Evolutionary conservation across 2,888 invertebrate species (phyloP).

Genomic region (Acrobasis suavella): DNA sequence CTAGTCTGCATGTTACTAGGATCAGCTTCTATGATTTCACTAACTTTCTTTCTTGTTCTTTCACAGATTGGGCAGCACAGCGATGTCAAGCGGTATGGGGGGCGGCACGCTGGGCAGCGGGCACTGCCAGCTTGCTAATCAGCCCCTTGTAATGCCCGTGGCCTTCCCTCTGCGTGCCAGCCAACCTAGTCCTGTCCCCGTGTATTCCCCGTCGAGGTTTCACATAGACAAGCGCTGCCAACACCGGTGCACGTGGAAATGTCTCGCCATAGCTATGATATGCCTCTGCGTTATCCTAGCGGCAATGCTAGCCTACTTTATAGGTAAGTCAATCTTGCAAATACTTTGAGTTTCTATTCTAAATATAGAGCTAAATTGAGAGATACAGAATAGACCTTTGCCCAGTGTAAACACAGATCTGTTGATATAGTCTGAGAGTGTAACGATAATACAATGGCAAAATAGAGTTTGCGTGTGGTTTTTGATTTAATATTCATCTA

Average conservation of each 20-base stretch:
- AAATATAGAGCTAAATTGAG: too few species aligned
- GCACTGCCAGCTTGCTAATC: conserved; percentile 86
- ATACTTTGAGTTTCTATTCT: too few species aligned
- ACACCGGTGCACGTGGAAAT: conserved; percentile 98
- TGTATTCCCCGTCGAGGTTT: conserved; percentile 94
- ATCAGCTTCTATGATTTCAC: too few species aligned
- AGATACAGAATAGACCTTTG: too few species aligned
- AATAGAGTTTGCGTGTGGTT: too few species aligned
- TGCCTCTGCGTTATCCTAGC: conserved; percentile 94
- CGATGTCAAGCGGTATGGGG: conserved; percentile 82
- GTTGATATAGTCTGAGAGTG: too few species aligned
- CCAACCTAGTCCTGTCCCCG: conserved; percentile 89
- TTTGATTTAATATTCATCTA: too few species aligned
- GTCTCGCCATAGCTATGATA: conserved; percentile 96
- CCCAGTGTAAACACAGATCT: too few species aligned
- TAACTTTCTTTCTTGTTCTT: conserved; percentile 39
- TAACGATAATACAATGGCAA: too few species aligned
- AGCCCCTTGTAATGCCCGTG: conserved; percentile 93
- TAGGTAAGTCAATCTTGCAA: conserved; percentile 85
- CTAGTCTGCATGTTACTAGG: too few species aligned
- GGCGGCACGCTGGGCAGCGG: conserved; percentile 85
- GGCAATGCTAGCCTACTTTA: conserved; percentile 97
- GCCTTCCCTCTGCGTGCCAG: conserved; percentile 90
- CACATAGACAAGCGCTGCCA: conserved; percentile 97
- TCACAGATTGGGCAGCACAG: conserved; percentile 79